Conservation (phyloP, 1,140 invertebrate species). For the Maconellicoccus hirsutus region DNA sequence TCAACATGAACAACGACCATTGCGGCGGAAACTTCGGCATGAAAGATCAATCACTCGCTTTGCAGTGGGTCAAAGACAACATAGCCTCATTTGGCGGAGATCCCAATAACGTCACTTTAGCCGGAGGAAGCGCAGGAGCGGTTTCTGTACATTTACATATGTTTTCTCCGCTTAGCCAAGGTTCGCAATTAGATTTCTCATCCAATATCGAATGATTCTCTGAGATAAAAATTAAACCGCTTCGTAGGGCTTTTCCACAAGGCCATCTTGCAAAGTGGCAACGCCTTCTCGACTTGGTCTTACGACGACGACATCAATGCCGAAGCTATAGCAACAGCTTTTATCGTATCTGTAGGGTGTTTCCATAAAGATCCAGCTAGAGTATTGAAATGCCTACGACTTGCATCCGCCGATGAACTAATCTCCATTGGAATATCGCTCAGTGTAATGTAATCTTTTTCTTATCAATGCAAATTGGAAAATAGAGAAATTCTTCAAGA, state of each 20-base stretch:
- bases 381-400: neutral
- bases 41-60: conserved; percentile 24
- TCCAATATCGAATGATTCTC: no score
- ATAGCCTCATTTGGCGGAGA: conserved; percentile 30
- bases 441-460: neutral
- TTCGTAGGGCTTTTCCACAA: conserved; percentile 33
- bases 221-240: no score
- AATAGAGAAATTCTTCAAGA: no score
- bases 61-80: conserved; percentile 24
- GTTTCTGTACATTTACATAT: conserved; percentile 29
- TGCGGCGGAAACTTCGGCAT: conserved; percentile 23
- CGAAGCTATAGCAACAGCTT: no score
- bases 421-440: neutral
- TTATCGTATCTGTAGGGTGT: no score
- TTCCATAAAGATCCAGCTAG: neutral
- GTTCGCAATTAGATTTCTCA: conserved; percentile 37
- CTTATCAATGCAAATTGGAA: no score
- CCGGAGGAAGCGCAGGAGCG: conserved; percentile 35
- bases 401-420: neutral
- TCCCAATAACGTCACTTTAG: conserved; percentile 17
- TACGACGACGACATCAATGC: no score
- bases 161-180: conserved; percentile 29
- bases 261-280: conserved; percentile 43
- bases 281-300: conserved; percentile 51
- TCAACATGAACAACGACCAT: neutral